phyloP scores from a whole-genome alignment of 2,888 invertebrate species.

The Gortyna flavago region DNA sequence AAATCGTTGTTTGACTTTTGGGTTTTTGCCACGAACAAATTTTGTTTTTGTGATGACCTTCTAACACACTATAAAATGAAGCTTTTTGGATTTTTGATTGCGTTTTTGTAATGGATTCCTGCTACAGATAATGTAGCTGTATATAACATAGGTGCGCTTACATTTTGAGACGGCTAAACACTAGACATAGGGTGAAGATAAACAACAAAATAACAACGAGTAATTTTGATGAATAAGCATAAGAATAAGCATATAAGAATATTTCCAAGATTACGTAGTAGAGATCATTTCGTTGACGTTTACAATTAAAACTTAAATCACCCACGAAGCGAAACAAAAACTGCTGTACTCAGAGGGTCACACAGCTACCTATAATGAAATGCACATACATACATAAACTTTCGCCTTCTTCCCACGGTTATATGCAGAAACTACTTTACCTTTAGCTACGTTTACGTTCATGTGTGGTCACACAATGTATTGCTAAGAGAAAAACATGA shows the following conservation, averaged over 20 bases:
- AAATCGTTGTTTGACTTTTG: constrained; percentile 60
- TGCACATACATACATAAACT: not conserved
- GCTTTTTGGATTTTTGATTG: constrained; percentile 11
- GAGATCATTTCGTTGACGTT: not conserved
- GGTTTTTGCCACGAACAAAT: constrained; percentile 60
- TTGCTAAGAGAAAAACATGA: constrained; percentile 15
- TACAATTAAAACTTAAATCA: not conserved
- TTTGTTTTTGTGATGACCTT: constrained; percentile 59
- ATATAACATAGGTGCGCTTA: not conserved
- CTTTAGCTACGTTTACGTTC: not conserved
- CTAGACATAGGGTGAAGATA: not conserved
- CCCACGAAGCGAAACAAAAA: not conserved
- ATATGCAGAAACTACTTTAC: not conserved
- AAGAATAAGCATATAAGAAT: not conserved
- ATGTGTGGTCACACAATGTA: not conserved
- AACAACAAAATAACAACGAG: not conserved
- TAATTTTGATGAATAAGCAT: not conserved
- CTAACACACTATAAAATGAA: constrained; percentile 25
- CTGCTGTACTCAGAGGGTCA: not conserved
- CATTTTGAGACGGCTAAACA: not conserved
- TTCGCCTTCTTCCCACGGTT: not conserved
- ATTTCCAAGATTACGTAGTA: not conserved
- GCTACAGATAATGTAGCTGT: not conserved
- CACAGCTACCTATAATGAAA: not conserved
- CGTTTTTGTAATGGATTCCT: not conserved